Evolutionary conservation across 2,888 invertebrate genomes (phyloP), one percentile per base, ranked within the genome.

Genomic region (Plebejus melissa): DNA sequence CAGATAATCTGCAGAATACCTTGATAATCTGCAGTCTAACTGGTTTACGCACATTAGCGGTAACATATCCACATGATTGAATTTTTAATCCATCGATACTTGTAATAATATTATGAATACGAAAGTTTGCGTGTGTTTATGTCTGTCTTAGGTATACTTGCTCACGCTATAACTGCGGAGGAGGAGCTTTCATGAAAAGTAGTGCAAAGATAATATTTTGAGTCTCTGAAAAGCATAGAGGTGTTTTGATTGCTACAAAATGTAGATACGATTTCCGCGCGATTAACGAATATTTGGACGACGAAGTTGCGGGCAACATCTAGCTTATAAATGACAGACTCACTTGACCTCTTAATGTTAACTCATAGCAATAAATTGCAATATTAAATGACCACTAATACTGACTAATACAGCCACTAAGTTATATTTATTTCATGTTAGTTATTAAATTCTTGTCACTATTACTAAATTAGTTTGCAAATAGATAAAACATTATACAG

Each of bases 61-160:
- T 22, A 22, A 22, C 22, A 22, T 54, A 54, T 16, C 13, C 16
- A 16, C 16, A 54, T 16, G 7, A 46, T 71, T 71, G 32, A 7
- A 46, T 71, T 46, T 71, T 46, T 69, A 74, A 75, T 65, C 13
- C 16, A 16, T 54, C 54, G 13, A 16, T 50, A 50, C 41, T 2
- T 41, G 9, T 9, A 41, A 7, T 9, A 41, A 9, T 41, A 41
- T 41, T 41, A 41, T 41, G 9, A 46, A 46, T 11, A 2, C 0
- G 2, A 46, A 46, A 46, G 6, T 22, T 22, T 46, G 9, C 9
- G 6, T 11, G 46, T 9, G 2, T 46, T 46, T 46, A 46, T 46
- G 46, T 46, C 46, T 46, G 0, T 46, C 9, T 46, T 9, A 46
- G 32, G 32, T 22, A 22, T 13, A 50, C 11, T 50, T 13, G 1